Evolutionary conservation across 2,888 invertebrate species (phyloP).

Genomic region (Orchesella flavescens): DNA sequence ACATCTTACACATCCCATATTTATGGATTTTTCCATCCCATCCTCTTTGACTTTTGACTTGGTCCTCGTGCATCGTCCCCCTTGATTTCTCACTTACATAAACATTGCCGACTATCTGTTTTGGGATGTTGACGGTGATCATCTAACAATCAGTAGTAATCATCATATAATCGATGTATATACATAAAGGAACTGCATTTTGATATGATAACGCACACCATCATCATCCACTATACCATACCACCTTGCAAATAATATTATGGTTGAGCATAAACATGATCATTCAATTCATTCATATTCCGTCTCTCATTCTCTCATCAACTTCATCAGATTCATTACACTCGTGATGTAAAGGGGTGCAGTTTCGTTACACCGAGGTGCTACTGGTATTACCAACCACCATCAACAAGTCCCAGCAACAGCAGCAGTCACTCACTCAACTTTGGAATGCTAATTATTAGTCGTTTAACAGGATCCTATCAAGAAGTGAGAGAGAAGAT

Average conservation of each 20-base stretch:
- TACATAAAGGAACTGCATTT: not conserved
- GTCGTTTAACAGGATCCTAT: slow-evolving; percentile 63
- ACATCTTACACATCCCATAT: slow-evolving; percentile 10
- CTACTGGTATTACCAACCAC: slow-evolving; percentile 48
- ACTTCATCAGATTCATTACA: slow-evolving; percentile 42
- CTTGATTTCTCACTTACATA: slow-evolving; percentile 1
- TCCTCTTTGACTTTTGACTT: slow-evolving; percentile 48
- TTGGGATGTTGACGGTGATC: slow-evolving; percentile 14
- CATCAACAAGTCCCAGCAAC: slow-evolving; percentile 10
- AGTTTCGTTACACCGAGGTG: slow-evolving; percentile 46
- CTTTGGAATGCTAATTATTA: slow-evolving; percentile 60
- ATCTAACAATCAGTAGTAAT: slow-evolving; percentile 20
- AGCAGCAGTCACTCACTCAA: slow-evolving; percentile 23
- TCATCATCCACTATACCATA: not conserved
- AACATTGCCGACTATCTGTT: not conserved
- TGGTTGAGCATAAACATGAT: not conserved
- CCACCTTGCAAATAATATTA: too few relatives aligned
- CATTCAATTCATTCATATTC: slow-evolving; percentile 11
- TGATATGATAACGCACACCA: not conserved
- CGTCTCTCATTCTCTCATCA: slow-evolving; percentile 23
- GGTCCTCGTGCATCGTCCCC: slow-evolving; percentile 1
- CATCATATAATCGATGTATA: not conserved
- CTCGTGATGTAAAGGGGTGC: slow-evolving; percentile 43
- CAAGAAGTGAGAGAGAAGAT: slow-evolving; percentile 14
- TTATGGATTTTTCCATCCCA: slow-evolving; percentile 28